A percentile compares a stretch with the other conserved stretches of the same genome.
phyloP scores from a whole-genome alignment of 1,140 invertebrate species.

The Eriocheir sinensis region DNA sequence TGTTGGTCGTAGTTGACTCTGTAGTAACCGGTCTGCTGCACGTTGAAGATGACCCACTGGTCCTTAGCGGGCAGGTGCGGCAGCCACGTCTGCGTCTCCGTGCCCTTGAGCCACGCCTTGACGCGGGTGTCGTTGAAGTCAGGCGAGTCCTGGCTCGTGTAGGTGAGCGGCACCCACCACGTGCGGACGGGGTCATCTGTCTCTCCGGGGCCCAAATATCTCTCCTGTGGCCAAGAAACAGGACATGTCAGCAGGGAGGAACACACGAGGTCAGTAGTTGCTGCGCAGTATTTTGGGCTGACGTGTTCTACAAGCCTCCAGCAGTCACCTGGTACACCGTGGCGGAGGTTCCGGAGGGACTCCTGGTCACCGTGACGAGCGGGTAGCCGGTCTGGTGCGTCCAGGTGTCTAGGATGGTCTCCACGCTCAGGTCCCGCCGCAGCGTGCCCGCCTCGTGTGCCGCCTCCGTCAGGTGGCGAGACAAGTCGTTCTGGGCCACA shows the following conservation, averaged over 20 bases:
- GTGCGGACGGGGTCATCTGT: slow-evolving; percentile 47
- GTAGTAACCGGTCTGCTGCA: slow-evolving; percentile 82
- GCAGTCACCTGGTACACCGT: slow-evolving; percentile 37
- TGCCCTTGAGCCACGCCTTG: slow-evolving; percentile 69
- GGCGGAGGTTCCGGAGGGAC: slow-evolving; percentile 47
- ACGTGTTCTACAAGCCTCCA: not conserved
- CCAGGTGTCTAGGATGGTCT: slow-evolving; percentile 86
- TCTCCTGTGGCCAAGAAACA: slow-evolving; percentile 51
- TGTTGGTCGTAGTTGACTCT: slow-evolving; percentile 84
- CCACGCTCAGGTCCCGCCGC: slow-evolving; percentile 29
- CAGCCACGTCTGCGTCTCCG: slow-evolving; percentile 58
- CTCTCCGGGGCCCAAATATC: slow-evolving; percentile 34
- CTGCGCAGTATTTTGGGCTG: not conserved
- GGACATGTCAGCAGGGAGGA: not conserved
- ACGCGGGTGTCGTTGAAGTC: slow-evolving; percentile 73
- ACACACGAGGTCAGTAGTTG: not conserved
- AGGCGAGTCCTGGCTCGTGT: slow-evolving; percentile 53
- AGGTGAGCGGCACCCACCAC: slow-evolving; percentile 78
- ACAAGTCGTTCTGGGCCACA: slow-evolving; percentile 93
- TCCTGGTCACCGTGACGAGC: slow-evolving; percentile 39
- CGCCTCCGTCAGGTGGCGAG: slow-evolving; percentile 85
- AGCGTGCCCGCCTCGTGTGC: slow-evolving; percentile 46
- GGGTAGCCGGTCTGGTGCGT: slow-evolving; percentile 83
- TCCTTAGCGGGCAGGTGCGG: slow-evolving; percentile 61
- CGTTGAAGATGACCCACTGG: slow-evolving; percentile 77